Conservation (phyloP, 2,113 vertebrate species). For the Sardina pilchardus region DNA sequence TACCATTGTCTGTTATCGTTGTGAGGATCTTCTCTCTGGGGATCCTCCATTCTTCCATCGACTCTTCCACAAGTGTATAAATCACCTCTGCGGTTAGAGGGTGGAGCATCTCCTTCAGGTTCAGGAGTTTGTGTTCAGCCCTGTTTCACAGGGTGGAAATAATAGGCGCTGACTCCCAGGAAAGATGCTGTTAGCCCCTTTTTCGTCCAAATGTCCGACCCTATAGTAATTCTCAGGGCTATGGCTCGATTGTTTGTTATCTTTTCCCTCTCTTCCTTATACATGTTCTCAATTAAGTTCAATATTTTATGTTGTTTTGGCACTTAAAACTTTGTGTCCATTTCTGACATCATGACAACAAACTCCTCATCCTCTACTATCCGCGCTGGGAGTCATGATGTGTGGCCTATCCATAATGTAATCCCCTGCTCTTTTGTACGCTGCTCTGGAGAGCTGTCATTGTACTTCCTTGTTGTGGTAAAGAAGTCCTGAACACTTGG, state of each 20-base stretch:
- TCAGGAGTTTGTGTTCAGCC: constrained; percentile 35
- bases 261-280: neutral
- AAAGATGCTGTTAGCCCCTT: constrained; percentile 39
- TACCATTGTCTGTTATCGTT: constrained; percentile 37
- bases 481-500: constrained; percentile 26
- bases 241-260: constrained; percentile 13
- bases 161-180: constrained; percentile 38
- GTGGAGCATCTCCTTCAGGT: constrained; percentile 34
- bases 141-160: constrained; percentile 29
- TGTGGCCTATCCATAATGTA: too few species aligned
- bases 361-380: too few species aligned
- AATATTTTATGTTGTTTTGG: too few species aligned
- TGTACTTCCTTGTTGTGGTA: neutral
- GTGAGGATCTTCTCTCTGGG: constrained; percentile 33
- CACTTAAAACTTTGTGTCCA: too few species aligned
- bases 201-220: constrained; percentile 41
- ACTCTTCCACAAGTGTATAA: constrained; percentile 28
- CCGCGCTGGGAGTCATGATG: too few species aligned
- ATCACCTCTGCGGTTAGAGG: constrained; percentile 39
- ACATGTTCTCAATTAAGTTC: neutral
- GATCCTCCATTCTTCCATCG: constrained; percentile 30
- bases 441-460: too few species aligned
- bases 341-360: too few species aligned
- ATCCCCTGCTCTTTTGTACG: too few species aligned
- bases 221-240: constrained; percentile 27